Evolutionary conservation across 1,140 invertebrate species (phyloP).

Genomic region (Bathynomus jamesi): DNA sequence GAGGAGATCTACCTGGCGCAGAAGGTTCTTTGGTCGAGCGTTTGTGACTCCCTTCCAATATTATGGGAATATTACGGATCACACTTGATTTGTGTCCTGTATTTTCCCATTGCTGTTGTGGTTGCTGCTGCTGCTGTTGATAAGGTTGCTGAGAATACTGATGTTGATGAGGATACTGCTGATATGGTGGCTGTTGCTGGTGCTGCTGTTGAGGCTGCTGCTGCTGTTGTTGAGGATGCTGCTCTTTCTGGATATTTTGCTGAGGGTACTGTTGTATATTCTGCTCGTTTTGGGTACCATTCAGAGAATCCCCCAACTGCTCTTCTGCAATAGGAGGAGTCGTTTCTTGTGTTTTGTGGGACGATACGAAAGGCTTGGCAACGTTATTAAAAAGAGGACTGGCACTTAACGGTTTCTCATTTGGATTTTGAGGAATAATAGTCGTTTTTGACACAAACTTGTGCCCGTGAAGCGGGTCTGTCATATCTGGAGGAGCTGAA

Average conservation of each 20-base stretch:
- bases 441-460: conserved; percentile 17
- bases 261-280: conserved; percentile 15
- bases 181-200: conserved; percentile 41
- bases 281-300: conserved; percentile 3
- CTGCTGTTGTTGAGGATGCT: conserved; percentile 38
- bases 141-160: conserved; percentile 19
- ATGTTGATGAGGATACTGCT: conserved; percentile 41
- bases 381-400: conserved; percentile 26
- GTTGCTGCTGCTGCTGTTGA: conserved; percentile 25
- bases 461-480: conserved; percentile 13
- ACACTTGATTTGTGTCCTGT: conserved; percentile 32
- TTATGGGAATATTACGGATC: conserved; percentile 76
- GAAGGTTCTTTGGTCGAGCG: conserved; percentile 28
- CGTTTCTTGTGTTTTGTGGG: conserved; percentile 7
- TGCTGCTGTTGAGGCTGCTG: conserved; percentile 25
- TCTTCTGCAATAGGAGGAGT: neutral
- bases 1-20: conserved; percentile 37
- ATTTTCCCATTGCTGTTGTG: conserved; percentile 13
- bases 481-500: conserved; percentile 29
- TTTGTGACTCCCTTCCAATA: conserved; percentile 70
- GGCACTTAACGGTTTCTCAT: conserved; percentile 11
- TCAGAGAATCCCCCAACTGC: neutral
- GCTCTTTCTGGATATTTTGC: conserved; percentile 40
- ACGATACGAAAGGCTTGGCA: conserved; percentile 26
- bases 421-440: conserved; percentile 19